Evolutionary conservation across 1,140 invertebrate genomes (phyloP).

Genomic region (Bombyx mori): ASM3026992v2 NC_085119.1:865001-865500

Average conservation of each 20-base stretch:
- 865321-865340: slow-evolving; percentile 20
- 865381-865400: slow-evolving; percentile 28
- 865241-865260: slow-evolving; percentile 12
- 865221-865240: slow-evolving; percentile 26
- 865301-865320: slow-evolving; percentile 34
- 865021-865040: too few species aligned
- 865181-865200: too few species aligned
- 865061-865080: too few species aligned
- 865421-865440: slow-evolving; percentile 26
- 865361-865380: slow-evolving; percentile 38
- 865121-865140: too few species aligned
- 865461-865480: too few species aligned
- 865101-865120: too few species aligned
- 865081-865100: too few species aligned
- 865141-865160: too few species aligned
- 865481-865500: neutral
- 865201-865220: neutral
- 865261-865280: slow-evolving; percentile 17
- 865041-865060: too few species aligned
- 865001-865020: too few species aligned
- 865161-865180: too few species aligned
- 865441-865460: too few species aligned
- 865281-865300: slow-evolving; percentile 19
- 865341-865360: neutral
- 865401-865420: slow-evolving; percentile 30